Base-by-base conservation (phyloP, 2,888 invertebrate genomes). In the Sinhomidia bicolor region DNA sequence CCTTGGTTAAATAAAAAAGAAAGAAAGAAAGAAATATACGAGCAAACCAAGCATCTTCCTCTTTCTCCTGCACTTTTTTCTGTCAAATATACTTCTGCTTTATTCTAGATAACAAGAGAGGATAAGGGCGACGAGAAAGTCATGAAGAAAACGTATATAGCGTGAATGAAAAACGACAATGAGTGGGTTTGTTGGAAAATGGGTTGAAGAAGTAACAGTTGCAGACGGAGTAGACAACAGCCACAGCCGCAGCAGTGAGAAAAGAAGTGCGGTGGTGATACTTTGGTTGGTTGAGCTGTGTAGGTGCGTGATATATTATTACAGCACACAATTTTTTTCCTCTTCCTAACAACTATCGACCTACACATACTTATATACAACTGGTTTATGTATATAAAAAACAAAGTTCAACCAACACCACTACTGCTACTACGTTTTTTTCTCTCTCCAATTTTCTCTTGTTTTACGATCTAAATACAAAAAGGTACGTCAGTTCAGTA, bases 251-350 rank as follows among this genome's bases (percentile, higher is more conserved):
- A 74, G 47, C 47, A 36, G 7, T 7, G 36, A 36, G 4, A 47
- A 44, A 36, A 74, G 26, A 12, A 74, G 74, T 36, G 68, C 68
- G 68, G 68, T 74, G 44, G 44, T 74, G 26, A 44, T 74, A 26
- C 47, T 74, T 3, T 74, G 47, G 74, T 47, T 74, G 74, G 74
- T 74, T 26, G 74, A 74, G 74, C 14, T 44, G 36, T 74, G 74
- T 47, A 47, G 74, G 74, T 74, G 74, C 47, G n/a, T 74, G 74
- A 47, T 74, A 74, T 74, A 74, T 74, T 74, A 74, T 74, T 74
- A 74, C 44, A 26, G 47, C 74, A 74, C 26, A 5, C 74, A 74
- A 20, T 47, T 47, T 47, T 47, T 71, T 36, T 74, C 26, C 6
- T 74, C 26, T 4, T 47, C n/a, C 14, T 41, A 68, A 44, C 68